phyloP scores from a whole-genome alignment of 2,113 vertebrate species.

The Elachura formosa region DNA sequence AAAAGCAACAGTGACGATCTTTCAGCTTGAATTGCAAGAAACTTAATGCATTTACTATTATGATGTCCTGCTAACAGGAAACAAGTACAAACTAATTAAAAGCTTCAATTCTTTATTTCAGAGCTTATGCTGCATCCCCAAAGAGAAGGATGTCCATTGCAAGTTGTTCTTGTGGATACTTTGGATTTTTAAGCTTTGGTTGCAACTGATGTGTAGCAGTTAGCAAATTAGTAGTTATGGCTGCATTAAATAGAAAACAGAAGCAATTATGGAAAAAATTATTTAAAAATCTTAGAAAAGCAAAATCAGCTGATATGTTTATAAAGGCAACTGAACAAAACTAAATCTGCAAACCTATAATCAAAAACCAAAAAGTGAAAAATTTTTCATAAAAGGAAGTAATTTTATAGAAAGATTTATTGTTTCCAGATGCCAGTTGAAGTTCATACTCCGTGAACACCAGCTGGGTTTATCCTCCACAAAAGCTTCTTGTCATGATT shows the following conservation, averaged over 20 bases:
- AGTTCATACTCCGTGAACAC: neutral
- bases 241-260: conserved; percentile 14
- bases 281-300: conserved; percentile 23
- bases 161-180: conserved; percentile 36
- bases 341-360: neutral
- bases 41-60: conserved; percentile 55
- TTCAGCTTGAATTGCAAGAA: conserved; percentile 11
- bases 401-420: neutral
- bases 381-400: neutral
- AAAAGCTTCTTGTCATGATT: neutral
- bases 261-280: conserved; percentile 24
- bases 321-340: neutral
- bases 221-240: conserved; percentile 24
- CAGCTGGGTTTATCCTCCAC: neutral
- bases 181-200: neutral
- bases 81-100: conserved; percentile 63
- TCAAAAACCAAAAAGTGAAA: neutral
- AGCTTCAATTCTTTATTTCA: conserved; percentile 54
- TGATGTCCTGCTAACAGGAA: conserved; percentile 51
- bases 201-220: neutral
- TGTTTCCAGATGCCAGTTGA: neutral
- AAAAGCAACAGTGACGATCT: conserved; percentile 59
- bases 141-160: neutral
- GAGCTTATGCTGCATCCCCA: neutral
- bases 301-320: neutral